These are phyloP conservation scores for Cettia cetti DNA, from an alignment of 2,113 vertebrate genomes.

Conservation along the genomic window DNA sequence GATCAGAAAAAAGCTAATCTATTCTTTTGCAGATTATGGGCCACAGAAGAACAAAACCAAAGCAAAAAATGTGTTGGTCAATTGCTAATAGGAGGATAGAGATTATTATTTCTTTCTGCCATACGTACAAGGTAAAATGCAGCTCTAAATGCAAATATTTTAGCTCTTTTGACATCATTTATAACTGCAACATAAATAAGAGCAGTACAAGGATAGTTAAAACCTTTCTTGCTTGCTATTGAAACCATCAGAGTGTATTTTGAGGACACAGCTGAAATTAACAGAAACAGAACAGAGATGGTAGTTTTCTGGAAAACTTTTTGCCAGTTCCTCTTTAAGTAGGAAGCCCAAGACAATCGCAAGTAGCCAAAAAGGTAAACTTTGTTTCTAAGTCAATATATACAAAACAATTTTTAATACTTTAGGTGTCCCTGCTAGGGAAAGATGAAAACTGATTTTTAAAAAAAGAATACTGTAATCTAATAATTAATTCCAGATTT, in stretches of 20 bases:
- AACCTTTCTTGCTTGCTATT: not conserved
- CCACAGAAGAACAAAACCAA: not conserved
- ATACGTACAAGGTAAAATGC: not conserved
- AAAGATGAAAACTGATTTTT: not conserved
- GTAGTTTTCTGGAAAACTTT: not conserved
- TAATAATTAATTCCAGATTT: constrained; percentile 9
- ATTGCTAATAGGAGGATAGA: not conserved
- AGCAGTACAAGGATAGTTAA: not conserved
- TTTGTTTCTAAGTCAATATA: not conserved
- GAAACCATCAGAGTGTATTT: not conserved
- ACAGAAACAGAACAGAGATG: not conserved
- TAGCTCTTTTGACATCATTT: not conserved
- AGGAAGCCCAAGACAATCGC: not conserved
- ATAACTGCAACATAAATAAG: not conserved
- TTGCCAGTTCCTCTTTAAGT: not conserved
- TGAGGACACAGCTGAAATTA: not conserved
- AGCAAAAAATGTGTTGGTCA: not conserved
- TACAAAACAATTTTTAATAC: not conserved
- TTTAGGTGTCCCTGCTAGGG: not conserved
- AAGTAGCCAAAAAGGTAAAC: not conserved
- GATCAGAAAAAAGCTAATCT: not conserved
- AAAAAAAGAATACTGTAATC: not conserved
- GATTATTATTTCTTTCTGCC: not conserved
- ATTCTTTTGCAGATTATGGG: not conserved
- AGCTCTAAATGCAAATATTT: not conserved